Evolutionary conservation across 1,140 invertebrate genomes (phyloP).

Genomic region (Latrodectus geometricus): DNA sequence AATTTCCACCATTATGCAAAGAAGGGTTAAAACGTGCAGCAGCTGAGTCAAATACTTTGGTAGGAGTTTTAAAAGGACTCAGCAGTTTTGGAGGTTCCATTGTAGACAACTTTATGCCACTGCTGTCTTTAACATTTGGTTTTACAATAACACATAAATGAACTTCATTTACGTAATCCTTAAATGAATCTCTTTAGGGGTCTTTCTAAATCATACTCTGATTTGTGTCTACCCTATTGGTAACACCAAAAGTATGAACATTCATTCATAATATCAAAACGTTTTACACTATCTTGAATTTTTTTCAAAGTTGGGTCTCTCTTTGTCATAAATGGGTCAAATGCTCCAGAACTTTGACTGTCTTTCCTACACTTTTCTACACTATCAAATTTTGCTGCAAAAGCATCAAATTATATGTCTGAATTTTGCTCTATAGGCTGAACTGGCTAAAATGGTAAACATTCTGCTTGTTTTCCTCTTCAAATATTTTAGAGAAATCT

Average conservation of each 20-base stretch:
- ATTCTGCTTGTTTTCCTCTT: too few species aligned
- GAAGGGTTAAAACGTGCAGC: slow-evolving; percentile 70
- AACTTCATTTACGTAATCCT: slow-evolving; percentile 64
- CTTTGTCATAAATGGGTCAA: slow-evolving; percentile 81
- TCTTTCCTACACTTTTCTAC: too few species aligned
- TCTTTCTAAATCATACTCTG: slow-evolving; percentile 63
- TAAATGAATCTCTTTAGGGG: slow-evolving; percentile 62
- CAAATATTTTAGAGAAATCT: too few species aligned
- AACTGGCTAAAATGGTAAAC: slow-evolving; percentile 41
- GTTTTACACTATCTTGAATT: slow-evolving; percentile 40
- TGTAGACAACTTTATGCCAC: slow-evolving; percentile 7
- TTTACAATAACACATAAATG: slow-evolving; percentile 65
- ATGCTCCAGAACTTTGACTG: slow-evolving; percentile 74
- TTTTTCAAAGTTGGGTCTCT: slow-evolving; percentile 45
- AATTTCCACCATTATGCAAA: too few species aligned
- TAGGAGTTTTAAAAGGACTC: slow-evolving; percentile 64
- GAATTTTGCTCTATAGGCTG: slow-evolving; percentile 10
- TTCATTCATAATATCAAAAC: slow-evolving; percentile 61
- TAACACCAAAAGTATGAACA: slow-evolving; percentile 63
- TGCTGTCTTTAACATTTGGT: slow-evolving; percentile 63
- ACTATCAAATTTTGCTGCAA: slow-evolving; percentile 65
- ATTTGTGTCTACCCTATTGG: slow-evolving; percentile 41
- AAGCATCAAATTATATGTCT: slow-evolving; percentile 67
- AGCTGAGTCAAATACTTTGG: slow-evolving; percentile 46
- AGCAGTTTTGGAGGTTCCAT: slow-evolving; percentile 64